These are phyloP conservation scores for Scolopax rusticola DNA, from an alignment of 2,797 vertebrate species.

Conservation along the genomic window DNA sequence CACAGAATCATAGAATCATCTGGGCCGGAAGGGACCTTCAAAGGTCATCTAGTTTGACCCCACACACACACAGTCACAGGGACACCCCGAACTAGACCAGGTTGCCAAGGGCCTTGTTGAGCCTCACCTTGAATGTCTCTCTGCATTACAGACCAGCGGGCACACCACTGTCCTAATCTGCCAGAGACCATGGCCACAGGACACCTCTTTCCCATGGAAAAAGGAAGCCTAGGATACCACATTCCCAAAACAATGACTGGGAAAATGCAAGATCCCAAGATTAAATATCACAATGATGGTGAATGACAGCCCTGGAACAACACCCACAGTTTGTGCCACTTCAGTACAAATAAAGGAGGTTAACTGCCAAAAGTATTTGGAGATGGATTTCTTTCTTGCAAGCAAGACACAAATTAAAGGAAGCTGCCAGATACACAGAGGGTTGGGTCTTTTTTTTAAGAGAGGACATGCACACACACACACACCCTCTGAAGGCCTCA, in stretches of 20 bases:
- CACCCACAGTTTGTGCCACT: background rate
- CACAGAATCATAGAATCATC: too few species aligned
- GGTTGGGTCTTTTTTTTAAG: background rate
- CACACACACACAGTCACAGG: too few species aligned
- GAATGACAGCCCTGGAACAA: background rate
- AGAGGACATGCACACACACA: background rate
- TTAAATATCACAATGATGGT: background rate
- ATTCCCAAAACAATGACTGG: background rate
- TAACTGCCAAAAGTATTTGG: slow-evolving; percentile 1
- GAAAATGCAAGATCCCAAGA: background rate
- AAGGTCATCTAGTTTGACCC: too few species aligned
- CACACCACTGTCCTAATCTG: background rate
- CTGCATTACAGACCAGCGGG: background rate
- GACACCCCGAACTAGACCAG: too few species aligned
- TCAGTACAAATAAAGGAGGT: background rate
- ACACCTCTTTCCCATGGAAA: background rate
- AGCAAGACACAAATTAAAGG: slow-evolving; percentile 38
- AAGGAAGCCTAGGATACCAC: background rate
- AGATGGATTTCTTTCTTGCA: background rate
- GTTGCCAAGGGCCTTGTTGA: too few species aligned
- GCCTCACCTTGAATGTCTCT: too few species aligned
- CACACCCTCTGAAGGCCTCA: background rate
- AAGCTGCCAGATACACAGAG: slow-evolving; percentile 35
- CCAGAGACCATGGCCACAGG: accelerated
- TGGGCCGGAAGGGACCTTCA: too few species aligned